These are phyloP conservation scores for Poicephalus meyeri DNA, from an alignment of 2,113 vertebrate genomes.

Conservation along the genomic window DNA sequence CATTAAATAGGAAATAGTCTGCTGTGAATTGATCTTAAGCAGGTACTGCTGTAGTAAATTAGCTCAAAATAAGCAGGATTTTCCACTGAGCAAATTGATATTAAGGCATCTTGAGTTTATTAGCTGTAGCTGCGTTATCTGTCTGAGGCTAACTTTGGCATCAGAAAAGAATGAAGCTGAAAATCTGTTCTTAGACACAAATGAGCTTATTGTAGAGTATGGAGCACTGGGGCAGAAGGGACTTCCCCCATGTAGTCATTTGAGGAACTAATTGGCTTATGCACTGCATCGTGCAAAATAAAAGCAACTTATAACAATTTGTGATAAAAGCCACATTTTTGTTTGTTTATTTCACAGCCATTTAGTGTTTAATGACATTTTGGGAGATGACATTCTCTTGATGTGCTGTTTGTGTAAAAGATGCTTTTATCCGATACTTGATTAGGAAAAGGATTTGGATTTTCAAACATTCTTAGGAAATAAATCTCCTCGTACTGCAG, in stretches of 20 bases:
- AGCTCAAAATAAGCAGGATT: slow-evolving; percentile 57
- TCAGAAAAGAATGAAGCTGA: background rate
- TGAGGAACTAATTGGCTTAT: background rate
- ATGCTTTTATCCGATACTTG: slow-evolving; percentile 1
- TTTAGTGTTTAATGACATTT: background rate
- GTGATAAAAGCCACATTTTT: background rate
- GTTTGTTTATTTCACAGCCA: background rate
- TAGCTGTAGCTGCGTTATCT: background rate
- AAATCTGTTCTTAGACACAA: background rate
- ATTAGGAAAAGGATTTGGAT: slow-evolving; percentile 10
- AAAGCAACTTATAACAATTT: background rate
- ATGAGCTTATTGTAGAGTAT: background rate
- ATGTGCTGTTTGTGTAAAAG: background rate
- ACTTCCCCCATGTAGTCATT: background rate
- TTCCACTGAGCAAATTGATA: slow-evolving; percentile 34
- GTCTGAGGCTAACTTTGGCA: background rate
- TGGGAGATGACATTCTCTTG: background rate
- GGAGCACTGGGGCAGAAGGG: background rate
- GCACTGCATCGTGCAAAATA: background rate
- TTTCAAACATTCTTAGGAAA: background rate
- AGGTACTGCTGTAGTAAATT: slow-evolving; percentile 60
- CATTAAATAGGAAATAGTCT: slow-evolving; percentile 68
- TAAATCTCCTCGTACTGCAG: background rate
- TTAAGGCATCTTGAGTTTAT: slow-evolving; percentile 38
- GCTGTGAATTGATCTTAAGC: slow-evolving; percentile 59